Conservation (phyloP, 2,113 vertebrate genomes). For the Pelusios castaneus region DNA sequence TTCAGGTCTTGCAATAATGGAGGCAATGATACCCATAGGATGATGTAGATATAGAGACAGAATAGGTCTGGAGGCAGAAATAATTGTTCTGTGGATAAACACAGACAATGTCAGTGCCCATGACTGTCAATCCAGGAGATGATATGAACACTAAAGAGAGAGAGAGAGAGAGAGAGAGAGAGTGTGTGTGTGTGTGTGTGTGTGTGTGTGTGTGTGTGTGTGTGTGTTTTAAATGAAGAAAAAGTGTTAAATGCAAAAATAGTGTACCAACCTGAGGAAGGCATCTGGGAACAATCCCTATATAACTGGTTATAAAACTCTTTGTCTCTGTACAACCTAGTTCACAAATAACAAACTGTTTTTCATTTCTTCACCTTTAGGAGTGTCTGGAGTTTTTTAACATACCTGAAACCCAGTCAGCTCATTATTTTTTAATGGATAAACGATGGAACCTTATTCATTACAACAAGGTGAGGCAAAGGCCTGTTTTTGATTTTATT, state of each 20-base stretch:
- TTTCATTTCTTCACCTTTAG: slow-evolving; percentile 72
- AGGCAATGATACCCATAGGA: not conserved
- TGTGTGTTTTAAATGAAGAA: not conserved
- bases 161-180: too few species aligned
- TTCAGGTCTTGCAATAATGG: not conserved
- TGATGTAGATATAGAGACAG: not conserved
- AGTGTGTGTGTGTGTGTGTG: not conserved
- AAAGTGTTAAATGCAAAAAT: not conserved
- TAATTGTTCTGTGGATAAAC: not conserved
- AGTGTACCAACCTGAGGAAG: not conserved
- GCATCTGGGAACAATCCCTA: not conserved
- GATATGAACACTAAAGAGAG: not conserved
- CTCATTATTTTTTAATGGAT: slow-evolving; percentile 98
- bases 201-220: not conserved
- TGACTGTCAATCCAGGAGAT: not conserved
- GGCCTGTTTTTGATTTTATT: not conserved
- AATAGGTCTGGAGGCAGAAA: not conserved
- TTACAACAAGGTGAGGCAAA: slow-evolving; percentile 89
- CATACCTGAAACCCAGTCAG: slow-evolving; percentile 94
- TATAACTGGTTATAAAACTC: not conserved
- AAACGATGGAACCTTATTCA: slow-evolving; percentile 99
- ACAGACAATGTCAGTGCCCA: not conserved
- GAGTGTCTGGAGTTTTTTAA: slow-evolving; percentile 99
- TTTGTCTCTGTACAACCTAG: not conserved
- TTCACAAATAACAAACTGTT: not conserved